phyloP scores from a whole-genome alignment of 2,113 vertebrate genomes.

The Scomber scombrus region DNA sequence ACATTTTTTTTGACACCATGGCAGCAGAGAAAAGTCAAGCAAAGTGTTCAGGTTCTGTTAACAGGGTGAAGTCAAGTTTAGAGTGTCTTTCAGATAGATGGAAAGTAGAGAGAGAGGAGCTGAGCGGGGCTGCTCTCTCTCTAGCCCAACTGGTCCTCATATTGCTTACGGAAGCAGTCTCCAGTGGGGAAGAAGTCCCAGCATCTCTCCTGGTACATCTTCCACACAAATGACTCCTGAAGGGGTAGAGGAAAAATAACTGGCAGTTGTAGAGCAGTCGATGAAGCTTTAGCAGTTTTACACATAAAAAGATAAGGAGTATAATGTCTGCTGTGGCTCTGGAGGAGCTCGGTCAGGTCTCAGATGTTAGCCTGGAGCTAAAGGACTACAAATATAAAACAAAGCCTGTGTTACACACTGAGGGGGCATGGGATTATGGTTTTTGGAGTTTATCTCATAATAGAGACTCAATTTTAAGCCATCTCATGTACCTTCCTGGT shows the following conservation, averaged over 20 bases:
- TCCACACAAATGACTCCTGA: constrained; percentile 99
- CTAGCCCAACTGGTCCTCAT: constrained; percentile 97
- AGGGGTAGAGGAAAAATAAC: constrained; percentile 34
- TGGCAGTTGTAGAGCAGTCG: not conserved
- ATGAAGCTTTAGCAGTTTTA: not conserved
- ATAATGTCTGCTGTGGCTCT: too few species aligned
- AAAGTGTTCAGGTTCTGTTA: constrained; percentile 32
- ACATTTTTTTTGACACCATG: constrained; percentile 13
- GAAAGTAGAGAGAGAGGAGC: constrained; percentile 23
- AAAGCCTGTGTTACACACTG: too few species aligned
- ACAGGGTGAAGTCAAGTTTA: constrained; percentile 55
- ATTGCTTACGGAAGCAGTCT: constrained; percentile 99
- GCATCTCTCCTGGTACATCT: constrained; percentile 99
- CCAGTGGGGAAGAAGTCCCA: constrained; percentile 99
- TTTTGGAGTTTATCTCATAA: too few species aligned
- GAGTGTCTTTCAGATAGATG: constrained; percentile 55
- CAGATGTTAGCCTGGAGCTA: too few species aligned
- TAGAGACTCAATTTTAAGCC: too few species aligned
- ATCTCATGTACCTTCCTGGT: too few species aligned
- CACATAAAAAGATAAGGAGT: too few species aligned
- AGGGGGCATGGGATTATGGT: too few species aligned
- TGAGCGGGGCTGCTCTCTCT: not conserved
- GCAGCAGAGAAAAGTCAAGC: constrained; percentile 50
- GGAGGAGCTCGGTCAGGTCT: too few species aligned
- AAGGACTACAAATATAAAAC: too few species aligned